Evolutionary conservation across 2,888 invertebrate species (phyloP), one percentile per base, ranked within the genome.

Genomic region (Mythimna loreyi): DNA sequence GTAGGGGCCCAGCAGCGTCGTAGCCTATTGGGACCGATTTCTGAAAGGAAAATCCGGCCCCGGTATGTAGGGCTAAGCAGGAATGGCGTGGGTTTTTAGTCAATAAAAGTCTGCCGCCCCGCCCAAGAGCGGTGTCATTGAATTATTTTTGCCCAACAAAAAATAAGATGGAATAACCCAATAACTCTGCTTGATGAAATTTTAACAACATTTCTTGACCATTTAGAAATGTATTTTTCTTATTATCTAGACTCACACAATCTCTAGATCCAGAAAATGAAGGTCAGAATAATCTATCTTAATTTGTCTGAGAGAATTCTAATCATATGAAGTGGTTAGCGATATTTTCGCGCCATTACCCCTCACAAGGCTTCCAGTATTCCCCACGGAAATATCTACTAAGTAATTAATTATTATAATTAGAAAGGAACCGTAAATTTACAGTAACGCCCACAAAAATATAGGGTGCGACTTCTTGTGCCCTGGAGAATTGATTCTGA

Each of bases 331-430:
- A 85, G 82, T 86, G 74, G 49, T 50, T 36, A 50, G 52, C 40
- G 40, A 64, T 57, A 53, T 82, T 72, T 66, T 57, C 74, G 63
- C 74, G 7, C 59, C 70, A 66, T 80, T 81, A 82, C 71, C 57
- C 49, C 40, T 40, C 55, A 21, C 13, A 30, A 71, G 65, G 53
- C 30, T 43, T 45, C 40, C n/a, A n/a, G 49, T 30, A 78, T 79
- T 80, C 90, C 87, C 89, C 55, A 8, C 67, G 83, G 90, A 86
- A 87, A 88, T 88, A 83, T 81, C 57, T 76, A 61, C 81, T 85
- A 85, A 86, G 86, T 87, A 81, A 82, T 77, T 72, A 76, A 83
- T 75, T 62, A 76, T 83, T 83, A 90, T 90, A 86, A 90, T 91
- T 87, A 86, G 81, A 84, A 69, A 49, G 16, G 67, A 67, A 64